Evolutionary conservation across 53 echinoderm and acorn worm species (phyloP).

Genomic region (Glandiceps talaboti): DNA sequence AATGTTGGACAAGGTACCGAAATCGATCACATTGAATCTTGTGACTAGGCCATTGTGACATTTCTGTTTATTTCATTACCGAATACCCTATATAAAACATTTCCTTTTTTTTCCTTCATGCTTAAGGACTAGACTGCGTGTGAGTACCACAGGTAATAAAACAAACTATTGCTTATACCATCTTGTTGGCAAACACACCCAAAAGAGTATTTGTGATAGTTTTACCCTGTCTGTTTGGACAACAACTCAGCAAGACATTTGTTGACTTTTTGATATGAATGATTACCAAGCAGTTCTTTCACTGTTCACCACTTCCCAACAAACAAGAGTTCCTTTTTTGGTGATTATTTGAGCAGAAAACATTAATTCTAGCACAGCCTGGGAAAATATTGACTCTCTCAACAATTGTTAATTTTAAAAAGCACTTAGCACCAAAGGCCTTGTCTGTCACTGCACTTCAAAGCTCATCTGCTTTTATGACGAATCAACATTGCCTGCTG

Average conservation of each 20-base stretch:
- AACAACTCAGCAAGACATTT: neutral
- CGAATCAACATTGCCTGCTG: neutral
- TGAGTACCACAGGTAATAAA: too few relatives aligned
- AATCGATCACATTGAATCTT: too few relatives aligned
- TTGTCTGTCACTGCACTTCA: neutral
- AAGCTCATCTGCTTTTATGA: neutral
- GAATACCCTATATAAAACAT: too few relatives aligned
- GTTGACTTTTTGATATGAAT: neutral
- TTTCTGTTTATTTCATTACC: too few relatives aligned
- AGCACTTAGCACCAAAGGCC: neutral
- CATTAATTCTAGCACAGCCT: neutral
- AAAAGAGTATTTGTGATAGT: too few relatives aligned
- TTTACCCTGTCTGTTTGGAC: too few relatives aligned
- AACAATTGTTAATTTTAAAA: neutral
- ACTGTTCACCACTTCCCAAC: neutral
- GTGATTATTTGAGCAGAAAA: neutral
- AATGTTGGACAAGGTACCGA: too few relatives aligned
- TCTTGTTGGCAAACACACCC: too few relatives aligned
- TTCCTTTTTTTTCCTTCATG: too few relatives aligned
- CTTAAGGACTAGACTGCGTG: too few relatives aligned
- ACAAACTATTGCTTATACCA: too few relatives aligned
- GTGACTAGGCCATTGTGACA: too few relatives aligned
- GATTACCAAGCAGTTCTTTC: neutral
- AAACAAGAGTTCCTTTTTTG: neutral
- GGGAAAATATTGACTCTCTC: neutral